Evolutionary conservation across 2,797 vertebrate genomes (phyloP), one percentile per base, ranked within the genome.

Genomic region (Falco cherrug): DNA sequence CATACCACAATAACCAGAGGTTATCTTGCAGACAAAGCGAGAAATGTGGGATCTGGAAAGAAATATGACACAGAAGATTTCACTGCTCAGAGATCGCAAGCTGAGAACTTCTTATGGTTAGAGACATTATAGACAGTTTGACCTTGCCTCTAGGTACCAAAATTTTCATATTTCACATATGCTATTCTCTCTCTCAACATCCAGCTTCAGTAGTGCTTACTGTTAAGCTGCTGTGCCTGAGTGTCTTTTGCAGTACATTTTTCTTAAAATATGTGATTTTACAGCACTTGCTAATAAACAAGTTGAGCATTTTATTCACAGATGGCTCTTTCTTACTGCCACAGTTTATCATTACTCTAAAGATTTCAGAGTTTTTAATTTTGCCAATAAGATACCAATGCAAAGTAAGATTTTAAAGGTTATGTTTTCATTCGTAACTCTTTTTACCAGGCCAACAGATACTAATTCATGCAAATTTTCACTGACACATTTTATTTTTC

Each of bases 101-200:
- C 96, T 91, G 97, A 95, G 97, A 96, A 84, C 28, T 89, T 96
- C 87, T 94, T 96, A 73, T 85, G 43, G 78, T 92, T 97, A 96
- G 93, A 82, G 91, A 86, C 89, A 93, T 95, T 97, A 89, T 28
- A 95, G 61, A 91, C 89, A 85, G 93, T 97, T 94, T 97, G 97
- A 98, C 98, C 97, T 98, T 98, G 96, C 97, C 97, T 97, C 89
- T 96, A 93, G 97, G 94, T 95, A 93, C 74, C 59, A 82, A 78
- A 90, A 96, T 91, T 88, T 80, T 95, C 76, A 67, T 67, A 85
- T 94, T 93, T 96, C 90, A 91, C 41, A 88, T 83, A 70, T 95
- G 59, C 54, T 75, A 59, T 97, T 96, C 93, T 94, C 85, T 81
- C 20, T 91, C 28, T 93, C 96, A 96, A 94, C 50, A 90, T 94